These are phyloP conservation scores for Chionodraco myersi DNA, from an alignment of 2,113 vertebrate genomes.

Conservation along the genomic window DNA sequence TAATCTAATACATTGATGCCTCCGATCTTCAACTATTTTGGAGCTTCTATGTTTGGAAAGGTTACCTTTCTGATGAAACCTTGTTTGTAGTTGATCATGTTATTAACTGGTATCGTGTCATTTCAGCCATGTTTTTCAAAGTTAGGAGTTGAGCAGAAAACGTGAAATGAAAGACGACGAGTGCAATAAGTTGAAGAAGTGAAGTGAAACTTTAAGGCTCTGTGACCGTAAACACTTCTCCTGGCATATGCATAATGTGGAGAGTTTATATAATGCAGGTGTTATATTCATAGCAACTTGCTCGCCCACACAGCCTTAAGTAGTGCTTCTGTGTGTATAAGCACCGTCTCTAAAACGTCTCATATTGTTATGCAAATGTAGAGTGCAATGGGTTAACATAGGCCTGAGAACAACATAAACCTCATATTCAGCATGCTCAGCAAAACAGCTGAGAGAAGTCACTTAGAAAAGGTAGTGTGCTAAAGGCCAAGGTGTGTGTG, in stretches of 20 bases:
- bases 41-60: neutral
- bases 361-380: conserved; percentile 48
- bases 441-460: neutral
- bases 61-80: neutral
- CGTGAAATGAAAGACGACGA: neutral
- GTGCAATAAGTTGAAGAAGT: neutral
- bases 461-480: neutral
- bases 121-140: neutral
- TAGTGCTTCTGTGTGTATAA: conserved; percentile 45
- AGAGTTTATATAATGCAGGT: conserved; percentile 27
- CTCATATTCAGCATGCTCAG: neutral
- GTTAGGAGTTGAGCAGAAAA: neutral
- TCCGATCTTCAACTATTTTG: neutral
- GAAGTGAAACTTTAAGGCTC: conserved; percentile 1
- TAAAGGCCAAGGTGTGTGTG: neutral
- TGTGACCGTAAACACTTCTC: neutral
- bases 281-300: conserved; percentile 21
- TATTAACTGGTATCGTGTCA: neutral
- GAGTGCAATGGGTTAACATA: conserved; percentile 22
- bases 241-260: neutral
- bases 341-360: conserved; percentile 21
- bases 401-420: conserved; percentile 6
- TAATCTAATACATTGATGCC: too few relatives aligned
- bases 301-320: conserved; percentile 32
- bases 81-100: neutral